A percentile compares a stretch with the other conserved stretches of the same genome.
phyloP scores from a whole-genome alignment of 2,113 vertebrate species.

The Atlantisia rogersi region DNA sequence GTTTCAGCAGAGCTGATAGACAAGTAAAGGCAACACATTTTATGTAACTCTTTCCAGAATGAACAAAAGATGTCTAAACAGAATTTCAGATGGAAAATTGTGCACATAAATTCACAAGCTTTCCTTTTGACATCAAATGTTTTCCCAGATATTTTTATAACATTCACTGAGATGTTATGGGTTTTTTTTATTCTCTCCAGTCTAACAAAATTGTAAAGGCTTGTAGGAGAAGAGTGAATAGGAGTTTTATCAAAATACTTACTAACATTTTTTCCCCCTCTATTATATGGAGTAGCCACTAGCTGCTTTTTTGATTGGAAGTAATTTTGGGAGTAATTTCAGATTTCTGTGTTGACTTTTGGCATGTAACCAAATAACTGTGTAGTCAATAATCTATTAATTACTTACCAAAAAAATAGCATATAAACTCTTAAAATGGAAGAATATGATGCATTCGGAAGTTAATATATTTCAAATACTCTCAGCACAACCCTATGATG shows the following conservation, averaged over 20 bases:
- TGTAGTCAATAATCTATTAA: not conserved
- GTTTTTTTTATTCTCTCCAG: not conserved
- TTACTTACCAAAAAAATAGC: not conserved
- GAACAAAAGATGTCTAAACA: not conserved
- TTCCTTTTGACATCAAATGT: constrained; percentile 27
- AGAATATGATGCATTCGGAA: not conserved
- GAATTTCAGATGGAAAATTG: constrained; percentile 18
- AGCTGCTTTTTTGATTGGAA: not conserved
- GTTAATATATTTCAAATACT: not conserved
- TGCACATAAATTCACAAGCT: constrained; percentile 34
- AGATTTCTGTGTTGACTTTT: not conserved
- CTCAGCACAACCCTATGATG: not conserved
- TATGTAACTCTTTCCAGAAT: not conserved
- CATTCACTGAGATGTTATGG: not conserved
- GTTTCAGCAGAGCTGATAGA: not conserved
- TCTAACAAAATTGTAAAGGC: not conserved
- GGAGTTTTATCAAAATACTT: not conserved
- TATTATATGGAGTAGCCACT: not conserved
- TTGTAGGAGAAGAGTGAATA: not conserved
- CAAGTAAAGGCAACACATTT: not conserved
- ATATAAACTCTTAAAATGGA: not conserved
- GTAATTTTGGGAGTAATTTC: not conserved
- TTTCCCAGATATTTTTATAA: not conserved
- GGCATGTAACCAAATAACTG: not conserved
- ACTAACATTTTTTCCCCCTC: not conserved